Evolutionary conservation across 2,797 vertebrate species (phyloP).

Genomic region (Carapus acus): DNA sequence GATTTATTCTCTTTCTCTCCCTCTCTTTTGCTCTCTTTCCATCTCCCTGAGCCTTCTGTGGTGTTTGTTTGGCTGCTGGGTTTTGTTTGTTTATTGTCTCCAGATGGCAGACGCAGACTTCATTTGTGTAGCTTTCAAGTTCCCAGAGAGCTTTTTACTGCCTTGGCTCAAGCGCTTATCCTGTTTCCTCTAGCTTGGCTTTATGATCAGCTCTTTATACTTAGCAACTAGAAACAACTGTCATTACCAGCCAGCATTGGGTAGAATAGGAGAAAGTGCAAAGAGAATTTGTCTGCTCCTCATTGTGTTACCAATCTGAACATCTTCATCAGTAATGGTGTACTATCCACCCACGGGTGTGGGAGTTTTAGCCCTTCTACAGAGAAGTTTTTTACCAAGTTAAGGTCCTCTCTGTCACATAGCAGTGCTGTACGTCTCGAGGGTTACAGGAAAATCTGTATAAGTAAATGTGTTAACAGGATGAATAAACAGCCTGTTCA

Average conservation of each 20-base stretch:
- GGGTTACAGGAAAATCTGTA: slow-evolving; percentile 14
- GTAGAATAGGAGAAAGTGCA: slow-evolving; percentile 28
- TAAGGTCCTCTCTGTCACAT: slow-evolving; percentile 14
- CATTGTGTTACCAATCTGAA: slow-evolving; percentile 16
- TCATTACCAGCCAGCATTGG: slow-evolving; percentile 62
- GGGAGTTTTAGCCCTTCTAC: slow-evolving; percentile 10
- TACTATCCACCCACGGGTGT: slow-evolving; percentile 22
- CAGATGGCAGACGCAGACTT: slow-evolving; percentile 81
- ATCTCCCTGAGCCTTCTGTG: slow-evolving; percentile 33
- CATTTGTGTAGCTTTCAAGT: slow-evolving; percentile 81
- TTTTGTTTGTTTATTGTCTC: slow-evolving; percentile 86
- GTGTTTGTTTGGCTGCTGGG: slow-evolving; percentile 74
- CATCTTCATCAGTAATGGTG: slow-evolving; percentile 37
- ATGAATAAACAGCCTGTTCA: slow-evolving; percentile 18
- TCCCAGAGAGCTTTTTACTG: slow-evolving; percentile 81
- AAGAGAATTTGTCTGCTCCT: slow-evolving; percentile 17
- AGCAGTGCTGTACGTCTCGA: slow-evolving; percentile 8
- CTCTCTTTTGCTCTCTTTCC: slow-evolving; percentile 12
- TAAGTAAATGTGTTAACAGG: slow-evolving; percentile 39
- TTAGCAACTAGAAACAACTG: slow-evolving; percentile 76
- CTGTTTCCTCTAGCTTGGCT: slow-evolving; percentile 76
- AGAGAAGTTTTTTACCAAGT: slow-evolving; percentile 16
- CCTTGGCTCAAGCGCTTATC: slow-evolving; percentile 78
- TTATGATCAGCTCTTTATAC: slow-evolving; percentile 75
- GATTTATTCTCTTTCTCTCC: slow-evolving; percentile 13